Evolutionary conservation across 2,113 vertebrate genomes (phyloP).

Genomic region (Trematomus loennbergii): DNA sequence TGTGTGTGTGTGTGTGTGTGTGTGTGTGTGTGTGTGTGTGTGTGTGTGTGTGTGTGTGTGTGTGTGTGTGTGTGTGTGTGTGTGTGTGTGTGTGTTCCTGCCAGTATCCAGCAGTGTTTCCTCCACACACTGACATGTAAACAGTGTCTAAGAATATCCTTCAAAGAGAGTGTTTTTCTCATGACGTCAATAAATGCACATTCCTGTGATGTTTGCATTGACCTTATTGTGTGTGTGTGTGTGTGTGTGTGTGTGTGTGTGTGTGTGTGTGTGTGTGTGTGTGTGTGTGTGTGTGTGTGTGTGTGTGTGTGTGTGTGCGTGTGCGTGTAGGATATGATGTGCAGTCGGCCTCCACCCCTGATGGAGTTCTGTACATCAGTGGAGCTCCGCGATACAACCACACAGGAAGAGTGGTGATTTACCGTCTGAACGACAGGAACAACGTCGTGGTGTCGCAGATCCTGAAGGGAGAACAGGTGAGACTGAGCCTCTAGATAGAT

Average conservation of each 20-base stretch:
- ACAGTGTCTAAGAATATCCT: slow-evolving; percentile 50
- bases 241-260: no score
- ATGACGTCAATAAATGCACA: not conserved
- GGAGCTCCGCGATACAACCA: slow-evolving; percentile 97
- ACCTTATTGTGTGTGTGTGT: no score
- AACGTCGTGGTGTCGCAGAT: slow-evolving; percentile 85
- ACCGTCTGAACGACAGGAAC: slow-evolving; percentile 82
- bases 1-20: no score
- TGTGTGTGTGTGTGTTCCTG: slow-evolving; percentile 24
- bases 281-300: slow-evolving; percentile 19
- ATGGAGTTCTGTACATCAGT: slow-evolving; percentile 88
- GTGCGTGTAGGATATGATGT: slow-evolving; percentile 90
- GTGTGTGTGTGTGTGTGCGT: slow-evolving; percentile 18
- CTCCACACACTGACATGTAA: slow-evolving; percentile 39
- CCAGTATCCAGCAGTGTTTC: slow-evolving; percentile 44
- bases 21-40: no score
- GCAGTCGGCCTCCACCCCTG: slow-evolving; percentile 87
- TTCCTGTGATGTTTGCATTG: not conserved
- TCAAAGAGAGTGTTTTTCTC: slow-evolving; percentile 23
- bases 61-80: no score
- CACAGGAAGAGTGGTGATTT: slow-evolving; percentile 92
- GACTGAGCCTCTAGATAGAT: not conserved
- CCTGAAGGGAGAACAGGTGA: slow-evolving; percentile 93
- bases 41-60: no score
- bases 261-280: no score